Conservation (phyloP, 2,113 vertebrate genomes). For the Mustela lutreola region DNA sequence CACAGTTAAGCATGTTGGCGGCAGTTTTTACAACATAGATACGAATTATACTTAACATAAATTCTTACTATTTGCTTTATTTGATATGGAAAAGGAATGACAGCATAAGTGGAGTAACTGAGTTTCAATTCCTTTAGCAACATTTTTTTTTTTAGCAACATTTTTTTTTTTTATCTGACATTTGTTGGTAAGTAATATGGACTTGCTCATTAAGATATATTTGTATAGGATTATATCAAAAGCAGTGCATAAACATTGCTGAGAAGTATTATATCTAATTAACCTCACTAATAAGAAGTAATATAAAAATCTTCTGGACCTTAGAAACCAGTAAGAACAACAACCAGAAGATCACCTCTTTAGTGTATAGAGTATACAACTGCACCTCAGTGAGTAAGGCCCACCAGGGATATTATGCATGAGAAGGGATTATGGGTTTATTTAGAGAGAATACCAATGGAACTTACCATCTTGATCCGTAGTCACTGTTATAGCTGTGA, state of each 20-base stretch:
- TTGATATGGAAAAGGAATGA: conserved; percentile 16
- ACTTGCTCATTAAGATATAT: conserved; percentile 16
- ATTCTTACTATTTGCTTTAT: background rate
- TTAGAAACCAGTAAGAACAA: background rate
- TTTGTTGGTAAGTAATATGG: background rate
- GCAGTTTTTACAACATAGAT: background rate
- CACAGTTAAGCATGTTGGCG: background rate
- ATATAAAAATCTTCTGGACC: background rate
- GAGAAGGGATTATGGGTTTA: background rate
- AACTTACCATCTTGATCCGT: conserved; percentile 96
- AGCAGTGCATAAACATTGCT: background rate
- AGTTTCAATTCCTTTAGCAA: conserved; percentile 2
- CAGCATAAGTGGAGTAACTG: background rate
- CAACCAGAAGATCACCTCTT: background rate
- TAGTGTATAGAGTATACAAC: background rate
- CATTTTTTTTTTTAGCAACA: background rate
- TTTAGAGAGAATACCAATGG: conserved; percentile 49
- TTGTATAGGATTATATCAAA: background rate
- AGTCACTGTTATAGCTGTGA: conserved; percentile 94
- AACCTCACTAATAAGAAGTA: background rate
- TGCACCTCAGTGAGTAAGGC: background rate
- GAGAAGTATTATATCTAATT: conserved; percentile 30
- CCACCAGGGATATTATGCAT: background rate
- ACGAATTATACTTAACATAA: conserved; percentile 53
- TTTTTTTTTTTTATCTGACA: background rate